Evolutionary conservation across 2,113 vertebrate genomes (phyloP), one percentile per base, ranked within the genome.

Genomic region (Eulemur macaco): DNA sequence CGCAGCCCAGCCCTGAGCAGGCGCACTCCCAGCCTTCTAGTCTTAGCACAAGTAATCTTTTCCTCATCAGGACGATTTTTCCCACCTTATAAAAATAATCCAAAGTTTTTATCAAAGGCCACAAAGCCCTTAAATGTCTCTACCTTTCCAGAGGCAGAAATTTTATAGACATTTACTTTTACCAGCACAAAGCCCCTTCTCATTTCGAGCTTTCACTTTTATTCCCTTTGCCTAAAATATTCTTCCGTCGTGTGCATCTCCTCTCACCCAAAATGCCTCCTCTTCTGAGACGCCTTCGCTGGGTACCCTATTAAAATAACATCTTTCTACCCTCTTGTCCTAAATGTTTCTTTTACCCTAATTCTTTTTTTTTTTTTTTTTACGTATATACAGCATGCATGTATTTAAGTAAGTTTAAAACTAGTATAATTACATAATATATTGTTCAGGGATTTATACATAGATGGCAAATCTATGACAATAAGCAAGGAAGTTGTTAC

Each of bases 251-350:
- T 18, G 20, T 9, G 9, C 5, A 4, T 5, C 34, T 52, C 4
- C 8, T 37, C 25, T 21, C 50, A 3, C 15, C 27, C 10, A 52
- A 64, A 86, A 83, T 10, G 25, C 17, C n/a, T 37, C 39, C 69
- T 52, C 29, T 12, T 39, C 31, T 3, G 50, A 82, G 52, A 52
- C 42, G n/a, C 1, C 25, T 15, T 47, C 29, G 25, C 14, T 66
- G 25, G 1, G 10, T 5, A 27, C 14, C 34, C 13, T 8, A 11
- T 25, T 13, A 39, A 14, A 42, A 11, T 5, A 34, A 18, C 1
- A 14, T 37, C 18, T 86, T 39, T 13, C 14, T 13, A 5, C 1
- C 3, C 12, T 66, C 6, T 54, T 5, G 8, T 23, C 50, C 2
- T n/a, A 31, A 76, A 37, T 15, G 45, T 31, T 85, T 58, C 20